Evolutionary conservation across 2,113 vertebrate genomes (phyloP).

Genomic region (Ardeotis arabs): DNA sequence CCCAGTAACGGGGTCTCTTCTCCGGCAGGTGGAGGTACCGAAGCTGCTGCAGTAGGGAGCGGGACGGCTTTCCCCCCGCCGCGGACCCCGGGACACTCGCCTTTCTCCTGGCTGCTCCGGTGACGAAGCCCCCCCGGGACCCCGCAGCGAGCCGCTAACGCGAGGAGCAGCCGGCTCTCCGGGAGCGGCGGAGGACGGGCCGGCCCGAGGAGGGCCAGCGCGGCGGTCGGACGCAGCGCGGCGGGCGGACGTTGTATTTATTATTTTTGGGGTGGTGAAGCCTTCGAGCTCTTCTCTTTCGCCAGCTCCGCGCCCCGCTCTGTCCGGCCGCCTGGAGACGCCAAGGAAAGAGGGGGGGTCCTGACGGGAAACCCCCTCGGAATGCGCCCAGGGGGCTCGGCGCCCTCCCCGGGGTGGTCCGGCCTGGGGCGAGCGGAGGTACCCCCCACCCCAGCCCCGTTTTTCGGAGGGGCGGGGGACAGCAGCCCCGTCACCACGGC

Average conservation of each 20-base stretch:
- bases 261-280: background rate
- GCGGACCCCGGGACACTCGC: conserved; percentile 1
- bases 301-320: background rate
- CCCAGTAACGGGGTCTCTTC: background rate
- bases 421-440: background rate
- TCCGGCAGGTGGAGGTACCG: conserved; percentile 87
- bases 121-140: conserved; percentile 10
- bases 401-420: background rate
- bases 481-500: background rate
- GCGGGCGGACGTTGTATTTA: conserved; percentile 42
- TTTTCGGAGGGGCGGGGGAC: background rate
- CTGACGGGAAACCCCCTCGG: background rate
- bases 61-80: background rate
- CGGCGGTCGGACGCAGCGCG: background rate
- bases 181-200: background rate
- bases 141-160: background rate
- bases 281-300: background rate
- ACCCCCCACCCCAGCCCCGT: no score
- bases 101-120: conserved; percentile 13
- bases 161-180: conserved; percentile 16
- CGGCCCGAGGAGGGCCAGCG: background rate
- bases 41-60: conserved; percentile 84
- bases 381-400: background rate
- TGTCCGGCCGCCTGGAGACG: accelerated
- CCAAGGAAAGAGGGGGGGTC: background rate